A percentile compares a stretch with the other conserved stretches of the same genome.
Evolutionary conservation across 35 echinoderm and acorn worm species (phyloP).

Genomic region (Apostichopus parvimensis): DNA sequence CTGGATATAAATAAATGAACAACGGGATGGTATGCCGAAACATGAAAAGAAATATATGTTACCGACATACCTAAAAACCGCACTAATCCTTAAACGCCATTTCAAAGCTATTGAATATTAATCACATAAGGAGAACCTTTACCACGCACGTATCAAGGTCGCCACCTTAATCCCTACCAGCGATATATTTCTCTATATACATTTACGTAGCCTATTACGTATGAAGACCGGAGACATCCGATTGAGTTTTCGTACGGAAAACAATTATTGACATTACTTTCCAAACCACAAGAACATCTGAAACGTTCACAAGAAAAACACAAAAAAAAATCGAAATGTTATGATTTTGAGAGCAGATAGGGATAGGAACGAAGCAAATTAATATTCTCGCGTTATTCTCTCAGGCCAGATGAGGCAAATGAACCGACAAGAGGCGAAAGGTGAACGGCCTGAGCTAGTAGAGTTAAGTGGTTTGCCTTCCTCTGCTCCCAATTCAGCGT

Average conservation of each 20-base stretch:
- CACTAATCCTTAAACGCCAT: no score
- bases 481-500: constrained; percentile 34
- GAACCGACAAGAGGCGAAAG: constrained; percentile 27
- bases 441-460: background rate
- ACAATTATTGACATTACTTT: constrained; percentile 36
- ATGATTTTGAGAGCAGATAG: constrained; percentile 43
- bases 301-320: background rate
- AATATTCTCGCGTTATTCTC: constrained; percentile 53
- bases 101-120: no score
- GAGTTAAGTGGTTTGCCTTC: constrained; percentile 52
- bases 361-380: constrained; percentile 38
- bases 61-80: no score
- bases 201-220: background rate
- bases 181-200: background rate
- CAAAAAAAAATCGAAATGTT: constrained; percentile 46
- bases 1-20: no score
- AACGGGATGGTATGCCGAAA: no score
- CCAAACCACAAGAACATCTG: constrained; percentile 34
- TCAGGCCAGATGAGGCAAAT: constrained; percentile 48
- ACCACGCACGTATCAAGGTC: constrained; percentile 12
- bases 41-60: no score
- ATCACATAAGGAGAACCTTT: background rate
- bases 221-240: background rate
- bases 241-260: constrained; percentile 7
- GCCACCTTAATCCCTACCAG: background rate